phyloP scores from a whole-genome alignment of 2,888 invertebrate species.

The Rapana venosa region DNA sequence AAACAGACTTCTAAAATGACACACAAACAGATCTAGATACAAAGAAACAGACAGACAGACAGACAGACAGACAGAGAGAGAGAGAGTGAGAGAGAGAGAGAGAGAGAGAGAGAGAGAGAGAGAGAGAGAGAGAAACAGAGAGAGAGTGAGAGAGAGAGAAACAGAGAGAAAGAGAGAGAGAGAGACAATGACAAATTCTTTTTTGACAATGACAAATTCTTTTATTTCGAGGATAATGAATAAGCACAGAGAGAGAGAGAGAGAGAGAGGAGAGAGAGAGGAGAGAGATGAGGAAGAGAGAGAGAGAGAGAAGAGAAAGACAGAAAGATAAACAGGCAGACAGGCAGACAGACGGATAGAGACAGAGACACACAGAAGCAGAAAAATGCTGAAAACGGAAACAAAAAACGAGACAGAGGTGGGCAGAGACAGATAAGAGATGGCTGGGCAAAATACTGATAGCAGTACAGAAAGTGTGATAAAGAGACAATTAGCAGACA shows the following conservation, averaged over 20 bases:
- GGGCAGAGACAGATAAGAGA: too few species aligned
- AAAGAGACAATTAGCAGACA: too few species aligned
- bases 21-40: too few species aligned
- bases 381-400: too few species aligned
- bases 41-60: neutral
- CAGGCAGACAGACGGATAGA: neutral
- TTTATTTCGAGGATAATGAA: too few species aligned
- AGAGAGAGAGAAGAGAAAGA: too few species aligned
- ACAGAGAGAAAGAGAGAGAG: neutral
- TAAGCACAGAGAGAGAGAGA: neutral
- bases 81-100: conserved; percentile 6
- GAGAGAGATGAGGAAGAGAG: neutral
- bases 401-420: too few species aligned
- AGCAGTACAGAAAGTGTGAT: too few species aligned
- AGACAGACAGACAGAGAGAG: neutral
- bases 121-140: neutral
- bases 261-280: neutral
- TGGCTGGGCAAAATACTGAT: too few species aligned
- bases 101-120: conserved; percentile 6
- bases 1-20: too few species aligned
- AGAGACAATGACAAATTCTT: neutral
- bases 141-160: conserved; percentile 6
- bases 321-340: neutral
- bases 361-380: neutral
- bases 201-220: too few species aligned